Evolutionary conservation across 2,888 invertebrate species (phyloP), one percentile per base, ranked within the genome.

Genomic region (Leptopterna dolabrata): DNA sequence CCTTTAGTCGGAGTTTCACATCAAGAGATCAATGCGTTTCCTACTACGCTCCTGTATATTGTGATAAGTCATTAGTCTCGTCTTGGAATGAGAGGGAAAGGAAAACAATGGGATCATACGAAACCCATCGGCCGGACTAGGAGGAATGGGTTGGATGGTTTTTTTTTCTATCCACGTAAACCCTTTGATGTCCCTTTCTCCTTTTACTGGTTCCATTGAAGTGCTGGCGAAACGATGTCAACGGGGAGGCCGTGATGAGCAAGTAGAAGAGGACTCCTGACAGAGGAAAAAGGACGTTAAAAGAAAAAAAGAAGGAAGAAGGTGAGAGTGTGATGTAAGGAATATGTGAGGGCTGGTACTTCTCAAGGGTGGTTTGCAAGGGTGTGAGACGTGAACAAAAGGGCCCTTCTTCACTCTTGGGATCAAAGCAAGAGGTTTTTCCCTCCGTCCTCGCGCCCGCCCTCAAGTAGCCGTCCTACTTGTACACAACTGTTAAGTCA

Each of bases 381-480:
- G 83, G 83, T 83, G 83, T 83, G 83, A 83, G 83, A 30, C 71
- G 30, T 63, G 83, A 83, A 83, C 83, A 83, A 83, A 82, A 83
- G 83, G 14, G 70, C 71, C 36, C 83, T 63, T n/a, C 71, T 19
- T 71, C 36, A 63, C 83, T 83, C 36, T 7, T 47, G 47, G 83
- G 83, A 83, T 83, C 83, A 83, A 83, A 83, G 83, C 70, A 83
- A 83, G 83, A 83, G 83, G 83, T 19, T 29, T 55, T 76, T 19
- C 41, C n/a, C 81, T 78, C 78, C 45, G 45, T 78, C 45, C 45
- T 78, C 24, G 9, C 45, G 45, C 78, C 24, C 83, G 63, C 27
- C 41, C 71, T 83, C 83, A 83, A 83, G 83, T 83, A 83, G 83
- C 83, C 83, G 41, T 81, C 70, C n/a, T 83, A 83, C 83, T 83